phyloP scores from a whole-genome alignment of 2,797 vertebrate species.

The Furcifer pardalis region DNA sequence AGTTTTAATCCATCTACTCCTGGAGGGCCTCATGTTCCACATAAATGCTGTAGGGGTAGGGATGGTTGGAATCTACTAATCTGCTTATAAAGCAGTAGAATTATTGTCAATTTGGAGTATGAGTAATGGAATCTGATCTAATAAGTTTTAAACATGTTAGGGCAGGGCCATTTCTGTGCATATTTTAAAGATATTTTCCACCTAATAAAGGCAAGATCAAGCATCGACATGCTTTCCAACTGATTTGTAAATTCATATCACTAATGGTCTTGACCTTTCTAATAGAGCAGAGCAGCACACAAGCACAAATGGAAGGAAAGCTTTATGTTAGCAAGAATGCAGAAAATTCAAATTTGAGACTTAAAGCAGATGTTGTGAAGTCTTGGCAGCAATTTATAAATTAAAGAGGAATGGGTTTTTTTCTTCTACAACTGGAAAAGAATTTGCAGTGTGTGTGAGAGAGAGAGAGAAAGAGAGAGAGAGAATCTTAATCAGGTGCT shows the following conservation, averaged over 20 bases:
- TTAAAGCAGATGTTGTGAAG: slow-evolving; percentile 10
- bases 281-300: neutral
- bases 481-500: neutral
- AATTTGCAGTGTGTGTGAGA: neutral
- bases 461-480: neutral
- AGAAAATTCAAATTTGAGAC: slow-evolving; percentile 8
- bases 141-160: neutral
- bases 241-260: neutral
- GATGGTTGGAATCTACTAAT: neutral
- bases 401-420: neutral
- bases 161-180: neutral
- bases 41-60: neutral
- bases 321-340: neutral
- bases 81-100: neutral
- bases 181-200: neutral
- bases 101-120: neutral
- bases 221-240: neutral
- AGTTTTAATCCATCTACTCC: neutral
- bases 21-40: neutral
- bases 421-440: slow-evolving; percentile 29
- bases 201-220: neutral
- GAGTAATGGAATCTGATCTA: neutral
- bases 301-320: neutral
- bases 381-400: slow-evolving; percentile 8
- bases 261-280: neutral